These are phyloP conservation scores for Acrobasis consociella DNA, from an alignment of 2,888 invertebrate genomes.

Conservation along the genomic window DNA sequence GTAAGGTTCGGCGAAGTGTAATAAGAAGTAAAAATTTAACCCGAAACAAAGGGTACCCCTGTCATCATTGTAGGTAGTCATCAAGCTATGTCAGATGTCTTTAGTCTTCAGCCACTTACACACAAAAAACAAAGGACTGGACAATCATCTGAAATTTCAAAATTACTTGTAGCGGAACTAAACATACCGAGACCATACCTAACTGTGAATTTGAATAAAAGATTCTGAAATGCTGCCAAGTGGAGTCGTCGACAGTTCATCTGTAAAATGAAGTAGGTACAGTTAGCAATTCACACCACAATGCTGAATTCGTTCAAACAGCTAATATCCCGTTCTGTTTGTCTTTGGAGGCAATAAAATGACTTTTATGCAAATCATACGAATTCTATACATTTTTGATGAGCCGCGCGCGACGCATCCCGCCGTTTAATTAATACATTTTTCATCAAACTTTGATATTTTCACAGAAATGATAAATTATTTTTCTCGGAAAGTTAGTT, in stretches of 20 bases:
- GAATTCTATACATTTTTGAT: slow-evolving; percentile 83
- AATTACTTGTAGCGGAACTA: too few relatives aligned
- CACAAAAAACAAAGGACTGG: too few relatives aligned
- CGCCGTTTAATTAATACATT: slow-evolving; percentile 77
- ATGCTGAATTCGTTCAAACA: slow-evolving; percentile 71
- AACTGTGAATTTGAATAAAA: too few relatives aligned
- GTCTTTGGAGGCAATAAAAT: slow-evolving; percentile 82
- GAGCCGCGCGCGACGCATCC: slow-evolving; percentile 70
- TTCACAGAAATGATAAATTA: slow-evolving; percentile 49
- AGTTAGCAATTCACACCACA: slow-evolving; percentile 54
- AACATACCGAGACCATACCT: too few relatives aligned
- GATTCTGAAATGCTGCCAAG: neutral
- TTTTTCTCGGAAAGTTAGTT: slow-evolving; percentile 42
- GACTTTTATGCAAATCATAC: slow-evolving; percentile 83
- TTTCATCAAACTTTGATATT: slow-evolving; percentile 70
- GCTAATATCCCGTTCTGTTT: slow-evolving; percentile 81
- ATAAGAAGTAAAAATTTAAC: too few relatives aligned
- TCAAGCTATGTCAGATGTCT: too few relatives aligned
- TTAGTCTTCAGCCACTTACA: too few relatives aligned
- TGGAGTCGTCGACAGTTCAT: slow-evolving; percentile 11
- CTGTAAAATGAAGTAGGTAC: slow-evolving; percentile 25
- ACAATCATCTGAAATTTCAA: too few relatives aligned
- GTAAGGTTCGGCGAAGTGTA: too few relatives aligned
- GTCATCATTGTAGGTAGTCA: too few relatives aligned
- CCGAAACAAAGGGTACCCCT: too few relatives aligned